Evolutionary conservation across 2,888 invertebrate genomes (phyloP).

Genomic region (Drosophila gaucha): DNA sequence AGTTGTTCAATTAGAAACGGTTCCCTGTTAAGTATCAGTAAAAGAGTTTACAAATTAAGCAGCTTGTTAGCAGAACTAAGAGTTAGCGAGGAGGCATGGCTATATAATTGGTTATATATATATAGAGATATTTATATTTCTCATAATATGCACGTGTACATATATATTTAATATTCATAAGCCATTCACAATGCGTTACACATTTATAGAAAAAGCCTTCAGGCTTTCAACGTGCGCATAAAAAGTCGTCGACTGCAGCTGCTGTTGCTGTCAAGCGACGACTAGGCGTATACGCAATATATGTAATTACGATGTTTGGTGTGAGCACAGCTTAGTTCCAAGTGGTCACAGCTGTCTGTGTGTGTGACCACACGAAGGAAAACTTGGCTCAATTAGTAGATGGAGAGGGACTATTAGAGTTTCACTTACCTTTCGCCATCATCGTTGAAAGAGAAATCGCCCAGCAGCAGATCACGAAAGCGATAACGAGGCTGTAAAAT

Average conservation of each 20-base stretch:
- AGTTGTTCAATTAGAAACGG: too few relatives aligned
- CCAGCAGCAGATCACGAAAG: slow-evolving; percentile 90
- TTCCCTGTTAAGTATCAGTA: too few relatives aligned
- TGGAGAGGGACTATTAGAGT: background rate
- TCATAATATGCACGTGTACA: background rate
- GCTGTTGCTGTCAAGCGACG: slow-evolving; percentile 15
- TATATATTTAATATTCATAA: slow-evolving; percentile 1
- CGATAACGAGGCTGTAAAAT: slow-evolving; percentile 89
- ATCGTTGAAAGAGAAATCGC: slow-evolving; percentile 91
- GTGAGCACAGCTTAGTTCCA: background rate
- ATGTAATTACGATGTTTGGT: slow-evolving; percentile 10
- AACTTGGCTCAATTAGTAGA: slow-evolving; percentile 41
- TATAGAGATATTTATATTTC: background rate
- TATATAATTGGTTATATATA: too few relatives aligned
- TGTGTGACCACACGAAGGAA: background rate
- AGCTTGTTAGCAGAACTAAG: too few relatives aligned
- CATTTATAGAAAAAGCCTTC: background rate
- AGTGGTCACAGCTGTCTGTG: slow-evolving; percentile 51
- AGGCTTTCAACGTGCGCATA: background rate
- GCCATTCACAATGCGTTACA: slow-evolving; percentile 1
- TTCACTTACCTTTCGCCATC: slow-evolving; percentile 91
- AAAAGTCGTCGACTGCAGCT: slow-evolving; percentile 15
- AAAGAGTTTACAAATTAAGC: too few relatives aligned
- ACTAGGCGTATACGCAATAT: slow-evolving; percentile 62
- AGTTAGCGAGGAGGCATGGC: too few relatives aligned